These are phyloP conservation scores for Pandion haliaetus DNA, from an alignment of 2,113 vertebrate species.

Conservation along the genomic window DNA sequence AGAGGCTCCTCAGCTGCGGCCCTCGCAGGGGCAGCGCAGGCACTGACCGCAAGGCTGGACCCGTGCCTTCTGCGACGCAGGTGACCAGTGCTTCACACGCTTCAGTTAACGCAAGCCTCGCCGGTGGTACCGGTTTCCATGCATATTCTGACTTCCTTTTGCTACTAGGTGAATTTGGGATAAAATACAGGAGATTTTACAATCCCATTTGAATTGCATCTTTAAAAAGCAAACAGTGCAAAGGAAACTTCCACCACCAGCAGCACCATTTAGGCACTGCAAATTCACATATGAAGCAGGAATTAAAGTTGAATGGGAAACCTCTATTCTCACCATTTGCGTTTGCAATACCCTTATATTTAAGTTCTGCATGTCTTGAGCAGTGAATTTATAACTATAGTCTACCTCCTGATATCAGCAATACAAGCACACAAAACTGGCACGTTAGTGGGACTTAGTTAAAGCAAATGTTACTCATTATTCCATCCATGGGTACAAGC, in stretches of 20 bases:
- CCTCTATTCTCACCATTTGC: background rate
- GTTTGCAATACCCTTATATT: background rate
- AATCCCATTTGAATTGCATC: background rate
- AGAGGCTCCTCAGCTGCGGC: background rate
- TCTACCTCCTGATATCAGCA: background rate
- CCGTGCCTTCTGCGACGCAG: background rate
- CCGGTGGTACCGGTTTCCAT: background rate
- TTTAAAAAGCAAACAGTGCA: background rate
- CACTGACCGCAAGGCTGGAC: background rate
- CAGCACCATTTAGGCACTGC: background rate
- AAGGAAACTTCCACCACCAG: background rate
- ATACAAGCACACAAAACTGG: background rate
- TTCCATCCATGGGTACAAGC: background rate
- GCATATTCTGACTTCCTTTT: background rate
- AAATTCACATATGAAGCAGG: background rate
- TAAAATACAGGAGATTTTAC: background rate
- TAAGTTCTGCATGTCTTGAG: background rate
- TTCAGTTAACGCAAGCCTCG: fast-evolving
- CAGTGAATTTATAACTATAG: background rate
- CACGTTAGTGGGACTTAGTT: background rate
- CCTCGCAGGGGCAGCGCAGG: background rate
- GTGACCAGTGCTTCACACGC: fast-evolving
- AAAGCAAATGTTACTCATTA: background rate
- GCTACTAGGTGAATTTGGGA: background rate
- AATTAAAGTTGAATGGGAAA: background rate